phyloP scores from a whole-genome alignment of 2,113 vertebrate species.

The Erythrolamprus reginae region DNA sequence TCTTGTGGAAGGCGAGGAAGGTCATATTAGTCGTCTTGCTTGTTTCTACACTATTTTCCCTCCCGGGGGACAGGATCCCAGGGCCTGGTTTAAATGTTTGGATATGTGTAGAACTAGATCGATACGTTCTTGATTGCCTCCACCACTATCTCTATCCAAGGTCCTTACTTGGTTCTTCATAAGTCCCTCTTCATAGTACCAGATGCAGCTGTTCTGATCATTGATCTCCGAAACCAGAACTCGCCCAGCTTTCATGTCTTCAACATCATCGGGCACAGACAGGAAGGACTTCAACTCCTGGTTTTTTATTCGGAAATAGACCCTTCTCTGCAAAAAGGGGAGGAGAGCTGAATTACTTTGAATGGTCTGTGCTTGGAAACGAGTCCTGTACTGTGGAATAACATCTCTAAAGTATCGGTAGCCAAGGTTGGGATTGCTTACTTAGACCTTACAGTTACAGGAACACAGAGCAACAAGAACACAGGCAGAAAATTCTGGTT shows the following conservation, averaged over 20 bases:
- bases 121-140: background rate
- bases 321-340: constrained; percentile 68
- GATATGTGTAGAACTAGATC: background rate
- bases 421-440: background rate
- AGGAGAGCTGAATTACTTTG: background rate
- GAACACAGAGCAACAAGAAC: background rate
- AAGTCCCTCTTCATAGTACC: constrained; percentile 90
- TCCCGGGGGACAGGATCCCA: too few species aligned
- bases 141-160: background rate
- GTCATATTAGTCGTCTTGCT: background rate
- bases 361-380: background rate
- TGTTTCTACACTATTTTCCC: too few species aligned
- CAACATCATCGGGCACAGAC: constrained; percentile 76
- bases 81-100: background rate
- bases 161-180: constrained; percentile 87
- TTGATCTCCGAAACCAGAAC: constrained; percentile 76
- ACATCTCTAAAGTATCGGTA: background rate
- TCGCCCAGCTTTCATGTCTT: constrained; percentile 86
- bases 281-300: constrained; percentile 73
- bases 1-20: too few species aligned
- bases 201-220: constrained; percentile 77
- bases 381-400: background rate
- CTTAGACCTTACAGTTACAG: background rate
- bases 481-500: background rate
- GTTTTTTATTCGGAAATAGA: constrained; percentile 81